Conservation (phyloP, 2,113 vertebrate species). For the Ptilonorhynchus violaceus region DNA sequence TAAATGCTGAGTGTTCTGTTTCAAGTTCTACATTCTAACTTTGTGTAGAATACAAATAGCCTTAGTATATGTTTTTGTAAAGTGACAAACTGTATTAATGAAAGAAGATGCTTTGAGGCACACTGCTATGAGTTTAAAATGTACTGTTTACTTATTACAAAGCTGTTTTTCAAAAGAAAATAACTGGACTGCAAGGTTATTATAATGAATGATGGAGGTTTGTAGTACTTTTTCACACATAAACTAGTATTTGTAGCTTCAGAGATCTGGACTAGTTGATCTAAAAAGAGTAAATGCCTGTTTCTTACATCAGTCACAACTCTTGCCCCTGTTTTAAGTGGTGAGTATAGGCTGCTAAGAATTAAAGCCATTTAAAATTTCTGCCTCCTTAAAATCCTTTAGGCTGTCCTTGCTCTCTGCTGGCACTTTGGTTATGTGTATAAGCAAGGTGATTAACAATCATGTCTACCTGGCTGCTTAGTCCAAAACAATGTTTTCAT, state of each 20-base stretch:
- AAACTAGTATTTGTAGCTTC: not conserved
- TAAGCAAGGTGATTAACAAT: not conserved
- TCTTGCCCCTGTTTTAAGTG: not conserved
- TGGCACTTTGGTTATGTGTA: not conserved
- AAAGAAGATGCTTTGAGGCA: slow-evolving; percentile 20
- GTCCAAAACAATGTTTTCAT: not conserved
- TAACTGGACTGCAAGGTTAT: not conserved
- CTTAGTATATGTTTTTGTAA: slow-evolving; percentile 1
- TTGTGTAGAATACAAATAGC: slow-evolving; percentile 14
- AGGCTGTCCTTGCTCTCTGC: not conserved
- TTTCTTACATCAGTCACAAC: not conserved
- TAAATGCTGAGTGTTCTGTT: slow-evolving; percentile 48
- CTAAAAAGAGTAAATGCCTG: not conserved
- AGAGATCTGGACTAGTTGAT: not conserved
- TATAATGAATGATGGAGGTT: not conserved
- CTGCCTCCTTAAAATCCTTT: not conserved
- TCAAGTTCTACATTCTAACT: slow-evolving; percentile 29
- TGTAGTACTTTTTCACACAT: not conserved
- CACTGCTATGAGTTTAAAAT: not conserved
- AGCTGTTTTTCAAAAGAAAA: not conserved
- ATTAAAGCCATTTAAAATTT: not conserved
- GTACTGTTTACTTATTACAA: not conserved
- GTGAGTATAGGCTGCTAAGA: not conserved
- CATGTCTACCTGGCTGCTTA: not conserved
- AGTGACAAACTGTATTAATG: slow-evolving; percentile 1